Conservation (phyloP, 2,888 invertebrate genomes). For the Lampropteryx suffumata region DNA sequence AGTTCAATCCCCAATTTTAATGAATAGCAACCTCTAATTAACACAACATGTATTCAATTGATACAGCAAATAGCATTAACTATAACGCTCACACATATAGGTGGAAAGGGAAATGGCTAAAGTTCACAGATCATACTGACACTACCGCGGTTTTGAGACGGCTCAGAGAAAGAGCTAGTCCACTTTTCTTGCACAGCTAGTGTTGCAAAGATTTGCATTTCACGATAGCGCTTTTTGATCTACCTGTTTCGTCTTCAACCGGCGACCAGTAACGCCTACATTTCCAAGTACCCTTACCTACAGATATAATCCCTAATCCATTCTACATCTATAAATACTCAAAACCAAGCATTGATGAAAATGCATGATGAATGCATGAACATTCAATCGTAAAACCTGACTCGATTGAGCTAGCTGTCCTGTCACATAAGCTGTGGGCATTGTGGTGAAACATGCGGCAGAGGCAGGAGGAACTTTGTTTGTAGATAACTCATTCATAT, state of each 20-base stretch:
- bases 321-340: too few relatives aligned
- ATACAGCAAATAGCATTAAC: slow-evolving; percentile 28
- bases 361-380: not conserved
- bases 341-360: too few relatives aligned
- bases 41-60: slow-evolving; percentile 41
- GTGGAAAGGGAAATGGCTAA: slow-evolving; percentile 42
- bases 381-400: slow-evolving; percentile 8
- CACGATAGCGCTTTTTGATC: too few relatives aligned
- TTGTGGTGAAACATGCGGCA: slow-evolving; percentile 32
- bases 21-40: slow-evolving; percentile 7
- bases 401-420: slow-evolving; percentile 12
- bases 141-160: slow-evolving; percentile 25
- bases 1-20: not conserved
- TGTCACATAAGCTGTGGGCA: slow-evolving; percentile 9
- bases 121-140: slow-evolving; percentile 38
- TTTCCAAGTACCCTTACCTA: too few relatives aligned
- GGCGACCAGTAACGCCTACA: too few relatives aligned
- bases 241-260: too few relatives aligned
- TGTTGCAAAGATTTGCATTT: too few relatives aligned
- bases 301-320: too few relatives aligned
- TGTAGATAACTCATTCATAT: slow-evolving; percentile 45
- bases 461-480: slow-evolving; percentile 37
- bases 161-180: slow-evolving; percentile 6
- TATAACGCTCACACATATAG: slow-evolving; percentile 25
- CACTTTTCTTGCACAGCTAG: not conserved